Evolutionary conservation across 2,888 invertebrate genomes (phyloP).

Genomic region (Metopia argyrocephala): DNA sequence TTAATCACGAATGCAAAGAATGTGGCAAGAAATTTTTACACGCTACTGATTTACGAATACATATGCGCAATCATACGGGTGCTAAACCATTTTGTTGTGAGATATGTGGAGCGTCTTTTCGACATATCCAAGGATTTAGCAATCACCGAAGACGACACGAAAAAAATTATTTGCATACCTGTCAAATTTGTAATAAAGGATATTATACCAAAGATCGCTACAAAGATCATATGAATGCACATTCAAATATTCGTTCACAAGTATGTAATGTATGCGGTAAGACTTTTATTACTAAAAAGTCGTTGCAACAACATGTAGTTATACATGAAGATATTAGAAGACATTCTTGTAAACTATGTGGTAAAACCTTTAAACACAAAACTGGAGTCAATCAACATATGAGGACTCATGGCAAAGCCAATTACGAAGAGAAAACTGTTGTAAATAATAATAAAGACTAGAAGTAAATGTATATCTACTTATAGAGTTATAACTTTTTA

Average conservation of each 20-base stretch:
- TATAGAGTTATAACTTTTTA: no score
- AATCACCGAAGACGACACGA: constrained; percentile 55
- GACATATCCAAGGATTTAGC: constrained; percentile 51
- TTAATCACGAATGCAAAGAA: constrained; percentile 56
- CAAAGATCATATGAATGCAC: constrained; percentile 60
- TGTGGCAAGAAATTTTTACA: constrained; percentile 61
- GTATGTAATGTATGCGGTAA: constrained; percentile 59
- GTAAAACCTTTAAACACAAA: constrained; percentile 57
- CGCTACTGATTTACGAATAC: constrained; percentile 48
- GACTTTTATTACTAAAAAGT: constrained; percentile 54
- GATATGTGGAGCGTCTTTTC: constrained; percentile 58
- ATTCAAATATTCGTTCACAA: constrained; percentile 54
- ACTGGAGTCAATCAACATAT: constrained; percentile 53
- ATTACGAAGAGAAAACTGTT: constrained; percentile 39
- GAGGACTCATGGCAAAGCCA: constrained; percentile 48
- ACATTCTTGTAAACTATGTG: constrained; percentile 57
- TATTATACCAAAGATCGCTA: constrained; percentile 57
- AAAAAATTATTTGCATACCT: constrained; percentile 53
- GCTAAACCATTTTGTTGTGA: constrained; percentile 59
- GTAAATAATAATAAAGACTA: no score
- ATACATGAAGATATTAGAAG: constrained; percentile 56
- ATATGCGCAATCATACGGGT: constrained; percentile 60
- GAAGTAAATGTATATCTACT: no score
- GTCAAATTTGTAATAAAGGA: constrained; percentile 54
- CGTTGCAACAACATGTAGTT: constrained; percentile 56